Evolutionary conservation across 2,797 vertebrate genomes (phyloP).

Genomic region (Tamandua tetradactyla): DNA sequence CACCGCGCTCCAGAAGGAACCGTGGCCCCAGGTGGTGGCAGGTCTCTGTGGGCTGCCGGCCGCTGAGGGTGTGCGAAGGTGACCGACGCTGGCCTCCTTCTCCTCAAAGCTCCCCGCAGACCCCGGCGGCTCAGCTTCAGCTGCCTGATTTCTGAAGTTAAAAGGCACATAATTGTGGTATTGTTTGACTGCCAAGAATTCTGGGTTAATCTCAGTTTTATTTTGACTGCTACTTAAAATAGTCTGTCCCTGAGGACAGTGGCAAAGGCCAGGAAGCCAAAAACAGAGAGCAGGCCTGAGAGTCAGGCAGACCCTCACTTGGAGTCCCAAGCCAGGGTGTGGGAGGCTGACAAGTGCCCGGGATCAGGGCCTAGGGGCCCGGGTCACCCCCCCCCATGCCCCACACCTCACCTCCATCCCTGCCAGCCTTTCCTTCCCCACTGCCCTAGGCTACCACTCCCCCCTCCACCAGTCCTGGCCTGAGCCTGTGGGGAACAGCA

Average conservation of each 20-base stretch:
- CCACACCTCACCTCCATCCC: accelerated
- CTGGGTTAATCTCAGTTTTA: slow-evolving; percentile 80
- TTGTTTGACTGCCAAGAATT: slow-evolving; percentile 80
- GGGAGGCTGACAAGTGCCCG: background rate
- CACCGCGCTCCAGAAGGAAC: background rate
- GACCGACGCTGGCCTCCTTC: background rate
- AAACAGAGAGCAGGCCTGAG: slow-evolving; percentile 47
- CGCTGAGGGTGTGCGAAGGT: background rate
- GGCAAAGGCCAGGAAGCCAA: slow-evolving; percentile 57
- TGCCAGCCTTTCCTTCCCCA: background rate
- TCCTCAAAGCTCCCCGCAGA: slow-evolving; percentile 28
- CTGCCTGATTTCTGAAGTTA: slow-evolving; percentile 71
- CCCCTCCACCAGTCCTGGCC: background rate
- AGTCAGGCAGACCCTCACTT: background rate
- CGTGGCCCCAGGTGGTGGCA: background rate
- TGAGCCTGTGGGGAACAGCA: background rate
- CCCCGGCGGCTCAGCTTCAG: background rate
- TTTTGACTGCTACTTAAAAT: slow-evolving; percentile 82
- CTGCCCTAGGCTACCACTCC: background rate
- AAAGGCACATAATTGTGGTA: slow-evolving; percentile 79
- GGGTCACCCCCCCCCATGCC: background rate
- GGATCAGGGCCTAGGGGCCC: background rate
- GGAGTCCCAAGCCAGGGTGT: background rate
- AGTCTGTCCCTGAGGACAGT: slow-evolving; percentile 69
- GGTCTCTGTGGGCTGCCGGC: background rate